Conservation (phyloP, 2,113 vertebrate species). For the Vidua chalybeata region DNA sequence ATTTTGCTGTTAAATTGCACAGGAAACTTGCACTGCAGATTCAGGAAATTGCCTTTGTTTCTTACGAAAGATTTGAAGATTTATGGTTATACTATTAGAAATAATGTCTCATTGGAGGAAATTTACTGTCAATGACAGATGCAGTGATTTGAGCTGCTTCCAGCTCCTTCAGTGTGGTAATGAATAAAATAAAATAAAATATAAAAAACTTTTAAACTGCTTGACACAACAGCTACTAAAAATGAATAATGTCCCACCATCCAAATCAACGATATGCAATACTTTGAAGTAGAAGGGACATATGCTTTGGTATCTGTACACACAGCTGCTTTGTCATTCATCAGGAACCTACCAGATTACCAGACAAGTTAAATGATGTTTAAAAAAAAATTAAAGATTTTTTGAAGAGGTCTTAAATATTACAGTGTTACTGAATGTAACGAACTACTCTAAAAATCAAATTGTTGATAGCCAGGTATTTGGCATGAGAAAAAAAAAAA, state of each 20-base stretch:
- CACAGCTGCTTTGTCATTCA: background rate
- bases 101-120: background rate
- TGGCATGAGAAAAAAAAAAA: background rate
- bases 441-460: background rate
- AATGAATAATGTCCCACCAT: background rate
- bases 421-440: background rate
- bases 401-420: background rate
- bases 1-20: background rate
- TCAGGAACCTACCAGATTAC: background rate
- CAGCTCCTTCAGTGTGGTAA: background rate
- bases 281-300: background rate
- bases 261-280: background rate
- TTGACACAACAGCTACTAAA: background rate
- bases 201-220: background rate
- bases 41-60: background rate
- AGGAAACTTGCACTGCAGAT: background rate
- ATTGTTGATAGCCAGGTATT: background rate
- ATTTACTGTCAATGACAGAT: background rate
- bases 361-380: background rate
- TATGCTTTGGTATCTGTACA: background rate
- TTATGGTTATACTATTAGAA: background rate
- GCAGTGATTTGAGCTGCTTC: background rate
- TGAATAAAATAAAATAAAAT: background rate
- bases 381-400: background rate
- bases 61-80: background rate